Evolutionary conservation across 2,888 invertebrate species (phyloP), one percentile per base, ranked within the genome.

Genomic region (Drosophila tripunctata): DNA sequence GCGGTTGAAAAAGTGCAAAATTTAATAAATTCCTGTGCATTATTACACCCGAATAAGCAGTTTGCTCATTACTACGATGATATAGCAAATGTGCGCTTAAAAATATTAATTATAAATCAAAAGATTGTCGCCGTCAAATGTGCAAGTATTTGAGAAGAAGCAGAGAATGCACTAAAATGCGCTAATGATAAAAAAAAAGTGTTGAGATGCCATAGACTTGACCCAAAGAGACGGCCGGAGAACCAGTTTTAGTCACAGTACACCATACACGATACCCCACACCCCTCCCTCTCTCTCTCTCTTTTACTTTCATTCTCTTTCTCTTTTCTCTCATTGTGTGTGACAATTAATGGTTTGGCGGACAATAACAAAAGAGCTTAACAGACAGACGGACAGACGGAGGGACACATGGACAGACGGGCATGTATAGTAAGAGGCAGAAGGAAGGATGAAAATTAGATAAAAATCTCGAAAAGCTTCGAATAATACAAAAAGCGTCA

Each of bases 261-360:
- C n/a, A n/a, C n/a, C n/a, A n/a, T n/a, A n/a, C n/a, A n/a, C n/a
- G n/a, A n/a, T n/a, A n/a, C n/a, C n/a, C 12, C 33, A 3, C 2
- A 22, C 2, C 12, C 4, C 15, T 27, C 17, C 0, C 4, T 4
- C 10, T 22, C 21, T 44, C 7, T 5, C 17, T 12, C 27, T 14
- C 7, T 36, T 17, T n/a, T n/a, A n/a, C n/a, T n/a, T n/a, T n/a
- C n/a, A n/a, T n/a, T n/a, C n/a, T 7, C 19, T 36, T 5, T 30
- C n/a, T 8, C 24, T 15, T 14, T 21, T 56, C 22, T 8, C n/a
- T 8, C 58, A 74, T 35, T 67, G 71, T 85, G 79, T 85, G 81
- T 82, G 85, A 81, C 85, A 81, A 84, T 81, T 69, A 81, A 74
- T 76, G 81, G 31, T 56, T 56, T 35, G 48, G 38, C 65, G 57